phyloP scores from a whole-genome alignment of 2,113 vertebrate species.

The Galbula dea region DNA sequence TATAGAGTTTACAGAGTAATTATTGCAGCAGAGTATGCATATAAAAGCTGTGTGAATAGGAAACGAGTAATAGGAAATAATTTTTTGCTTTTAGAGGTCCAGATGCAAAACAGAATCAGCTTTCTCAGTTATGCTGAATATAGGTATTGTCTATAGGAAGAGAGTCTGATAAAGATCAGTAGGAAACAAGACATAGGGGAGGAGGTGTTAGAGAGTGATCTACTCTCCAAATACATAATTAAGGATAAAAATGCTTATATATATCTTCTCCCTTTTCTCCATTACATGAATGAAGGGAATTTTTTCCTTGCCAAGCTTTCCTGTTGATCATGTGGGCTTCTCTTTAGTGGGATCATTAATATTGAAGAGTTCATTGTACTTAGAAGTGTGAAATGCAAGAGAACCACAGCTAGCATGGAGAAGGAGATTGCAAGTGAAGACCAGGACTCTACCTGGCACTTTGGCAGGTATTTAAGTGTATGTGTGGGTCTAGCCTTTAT shows the following conservation, averaged over 20 bases:
- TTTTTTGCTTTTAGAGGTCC: background rate
- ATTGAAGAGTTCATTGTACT: rapidly evolving
- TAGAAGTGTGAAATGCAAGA: background rate
- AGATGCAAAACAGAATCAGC: background rate
- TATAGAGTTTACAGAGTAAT: background rate
- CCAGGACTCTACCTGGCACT: background rate
- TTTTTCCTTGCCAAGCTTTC: background rate
- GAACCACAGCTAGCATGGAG: background rate
- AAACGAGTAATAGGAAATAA: background rate
- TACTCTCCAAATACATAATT: background rate
- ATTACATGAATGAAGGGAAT: background rate
- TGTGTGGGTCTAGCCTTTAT: background rate
- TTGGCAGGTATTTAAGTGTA: background rate
- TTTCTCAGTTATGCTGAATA: background rate
- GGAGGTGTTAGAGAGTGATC: background rate
- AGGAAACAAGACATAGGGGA: background rate
- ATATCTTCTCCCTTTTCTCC: background rate
- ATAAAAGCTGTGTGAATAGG: background rate
- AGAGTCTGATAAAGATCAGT: background rate
- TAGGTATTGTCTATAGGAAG: background rate
- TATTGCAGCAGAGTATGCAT: background rate
- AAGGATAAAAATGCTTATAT: background rate
- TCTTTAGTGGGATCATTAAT: background rate
- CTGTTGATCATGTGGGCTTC: background rate
- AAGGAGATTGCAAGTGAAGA: background rate